phyloP scores from a whole-genome alignment of 2,113 vertebrate species.

The Amblyornis subalaris region DNA sequence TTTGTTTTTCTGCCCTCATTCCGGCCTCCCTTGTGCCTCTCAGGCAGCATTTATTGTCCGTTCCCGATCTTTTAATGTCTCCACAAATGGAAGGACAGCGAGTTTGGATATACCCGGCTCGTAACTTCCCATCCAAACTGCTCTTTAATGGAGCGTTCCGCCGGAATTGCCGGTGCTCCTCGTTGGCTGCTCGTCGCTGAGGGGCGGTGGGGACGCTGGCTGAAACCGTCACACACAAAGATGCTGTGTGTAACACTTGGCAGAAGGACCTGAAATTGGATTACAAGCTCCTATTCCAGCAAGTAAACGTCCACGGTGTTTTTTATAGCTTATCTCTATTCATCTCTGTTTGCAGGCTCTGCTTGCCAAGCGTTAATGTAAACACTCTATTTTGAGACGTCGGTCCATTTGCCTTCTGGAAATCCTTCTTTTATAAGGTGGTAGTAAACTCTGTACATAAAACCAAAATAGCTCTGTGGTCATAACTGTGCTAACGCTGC shows the following conservation, averaged over 20 bases:
- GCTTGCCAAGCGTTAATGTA: constrained; percentile 76
- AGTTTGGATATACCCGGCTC: neutral
- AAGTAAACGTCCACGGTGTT: constrained; percentile 64
- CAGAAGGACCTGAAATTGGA: constrained; percentile 52
- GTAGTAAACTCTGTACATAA: constrained; percentile 54
- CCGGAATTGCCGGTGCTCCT: neutral
- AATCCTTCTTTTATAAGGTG: constrained; percentile 71
- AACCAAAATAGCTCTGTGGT: constrained; percentile 48
- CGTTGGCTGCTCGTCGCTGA: neutral
- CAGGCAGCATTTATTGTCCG: neutral
- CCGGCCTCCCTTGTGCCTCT: neutral
- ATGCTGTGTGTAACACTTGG: constrained; percentile 63
- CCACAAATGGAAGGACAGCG: neutral
- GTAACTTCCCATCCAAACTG: neutral
- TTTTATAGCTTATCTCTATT: constrained; percentile 77
- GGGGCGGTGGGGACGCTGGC: neutral
- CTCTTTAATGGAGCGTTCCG: neutral
- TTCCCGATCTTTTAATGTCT: neutral
- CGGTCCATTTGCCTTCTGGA: constrained; percentile 72
- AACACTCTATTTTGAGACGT: constrained; percentile 74
- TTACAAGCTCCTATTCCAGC: constrained; percentile 58
- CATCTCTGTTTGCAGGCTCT: constrained; percentile 74
- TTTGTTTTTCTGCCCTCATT: neutral
- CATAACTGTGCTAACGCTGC: neutral
- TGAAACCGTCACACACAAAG: neutral